Conservation (phyloP, 1,140 invertebrate genomes). For the Gryllus bimaculatus region DNA sequence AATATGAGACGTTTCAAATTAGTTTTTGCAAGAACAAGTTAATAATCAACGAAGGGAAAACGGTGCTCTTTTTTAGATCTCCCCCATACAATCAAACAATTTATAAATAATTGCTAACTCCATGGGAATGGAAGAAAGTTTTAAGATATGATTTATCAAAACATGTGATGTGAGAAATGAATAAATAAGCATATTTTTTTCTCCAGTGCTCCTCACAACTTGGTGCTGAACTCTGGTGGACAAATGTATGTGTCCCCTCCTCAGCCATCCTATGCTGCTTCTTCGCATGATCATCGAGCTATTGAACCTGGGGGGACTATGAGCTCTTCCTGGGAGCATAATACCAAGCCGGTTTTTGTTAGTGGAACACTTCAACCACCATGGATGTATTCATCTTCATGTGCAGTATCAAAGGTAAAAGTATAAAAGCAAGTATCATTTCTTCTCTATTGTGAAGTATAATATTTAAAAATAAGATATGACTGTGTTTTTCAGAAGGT, state of each 20-base stretch:
- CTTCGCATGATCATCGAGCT: slow-evolving; percentile 25
- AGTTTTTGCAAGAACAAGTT: too few species aligned
- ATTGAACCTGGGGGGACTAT: slow-evolving; percentile 25
- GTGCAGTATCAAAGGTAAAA: slow-evolving; percentile 12
- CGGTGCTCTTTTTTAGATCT: too few species aligned
- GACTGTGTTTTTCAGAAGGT: slow-evolving; percentile 31
- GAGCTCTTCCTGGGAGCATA: slow-evolving; percentile 14
- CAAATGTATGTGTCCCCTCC: slow-evolving; percentile 26
- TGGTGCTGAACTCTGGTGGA: slow-evolving; percentile 30
- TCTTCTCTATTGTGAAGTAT: neutral
- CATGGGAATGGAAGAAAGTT: too few species aligned
- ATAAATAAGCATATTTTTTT: neutral
- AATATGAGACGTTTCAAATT: too few species aligned
- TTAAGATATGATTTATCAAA: too few species aligned
- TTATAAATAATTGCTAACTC: too few species aligned
- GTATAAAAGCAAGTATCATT: neutral
- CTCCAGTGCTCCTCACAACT: slow-evolving; percentile 28
- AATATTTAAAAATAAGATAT: neutral
- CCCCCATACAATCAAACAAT: too few species aligned
- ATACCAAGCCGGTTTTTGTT: neutral
- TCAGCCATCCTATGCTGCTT: slow-evolving; percentile 28
- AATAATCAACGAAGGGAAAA: too few species aligned
- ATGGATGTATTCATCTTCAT: slow-evolving; percentile 6
- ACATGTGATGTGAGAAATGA: too few species aligned
- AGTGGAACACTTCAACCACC: neutral